A percentile compares a stretch with the other conserved stretches of the same genome.
Conservation (phyloP, 64 coral and sea anemone genomes). For the Hydrozoanthus tunicans region DNA sequence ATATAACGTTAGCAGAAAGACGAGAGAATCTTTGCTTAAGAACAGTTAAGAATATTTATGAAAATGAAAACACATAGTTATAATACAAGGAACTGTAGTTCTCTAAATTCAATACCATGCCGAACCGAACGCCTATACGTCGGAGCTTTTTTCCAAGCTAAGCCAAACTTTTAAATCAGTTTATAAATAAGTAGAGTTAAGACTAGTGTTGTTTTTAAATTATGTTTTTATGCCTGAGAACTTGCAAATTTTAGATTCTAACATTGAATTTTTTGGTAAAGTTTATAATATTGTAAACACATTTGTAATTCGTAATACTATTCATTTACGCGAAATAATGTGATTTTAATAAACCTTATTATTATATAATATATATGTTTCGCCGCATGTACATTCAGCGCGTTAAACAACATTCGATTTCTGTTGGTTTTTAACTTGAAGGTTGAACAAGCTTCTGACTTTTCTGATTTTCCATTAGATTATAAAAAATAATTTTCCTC, state of each 20-base stretch:
- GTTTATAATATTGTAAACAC: background rate
- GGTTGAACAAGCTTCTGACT: too few relatives aligned
- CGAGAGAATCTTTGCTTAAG: conserved; percentile 18
- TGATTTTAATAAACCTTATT: background rate
- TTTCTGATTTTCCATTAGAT: too few relatives aligned
- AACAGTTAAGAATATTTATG: background rate
- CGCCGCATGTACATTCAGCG: too few relatives aligned
- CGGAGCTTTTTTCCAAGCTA: background rate
- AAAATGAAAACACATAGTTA: background rate
- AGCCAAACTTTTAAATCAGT: background rate
- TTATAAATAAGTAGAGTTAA: background rate
- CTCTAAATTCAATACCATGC: conserved; percentile 8
- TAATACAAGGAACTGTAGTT: conserved; percentile 4
- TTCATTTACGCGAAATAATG: background rate
- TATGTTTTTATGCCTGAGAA: background rate
- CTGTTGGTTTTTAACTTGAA: too few relatives aligned
- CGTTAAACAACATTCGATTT: too few relatives aligned
- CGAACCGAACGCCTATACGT: conserved; percentile 7
- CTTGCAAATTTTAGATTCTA: background rate
- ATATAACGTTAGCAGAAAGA: conserved; percentile 4
- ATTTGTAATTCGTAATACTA: background rate
- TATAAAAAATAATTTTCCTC: too few relatives aligned
- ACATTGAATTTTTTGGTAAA: background rate
- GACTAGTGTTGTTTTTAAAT: background rate
- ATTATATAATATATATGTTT: background rate